These are phyloP conservation scores for Hydractinia echinata DNA, from an alignment of 30 jellyfish, hydroid and myxozoan species.

Conservation along the genomic window DNA sequence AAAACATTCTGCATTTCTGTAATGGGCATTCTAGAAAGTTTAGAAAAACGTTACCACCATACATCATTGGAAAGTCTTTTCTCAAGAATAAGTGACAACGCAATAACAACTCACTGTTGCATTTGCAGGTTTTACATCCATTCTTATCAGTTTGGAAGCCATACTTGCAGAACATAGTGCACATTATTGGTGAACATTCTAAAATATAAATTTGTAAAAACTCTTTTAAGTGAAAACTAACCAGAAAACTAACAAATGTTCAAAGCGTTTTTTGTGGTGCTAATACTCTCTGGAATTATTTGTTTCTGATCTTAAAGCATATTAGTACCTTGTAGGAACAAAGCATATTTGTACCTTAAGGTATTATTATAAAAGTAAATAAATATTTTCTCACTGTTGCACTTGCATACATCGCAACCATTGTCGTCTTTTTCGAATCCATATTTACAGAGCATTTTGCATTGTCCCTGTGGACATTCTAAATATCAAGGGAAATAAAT, in stretches of 20 bases:
- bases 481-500: background rate
- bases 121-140: background rate
- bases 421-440: slow-evolving; percentile 33
- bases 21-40: background rate
- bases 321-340: background rate
- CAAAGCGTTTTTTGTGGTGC: too few relatives aligned
- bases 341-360: background rate
- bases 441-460: slow-evolving; percentile 28
- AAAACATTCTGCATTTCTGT: slow-evolving; percentile 16
- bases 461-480: slow-evolving; percentile 27
- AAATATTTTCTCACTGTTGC: slow-evolving; percentile 7
- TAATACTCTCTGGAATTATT: background rate
- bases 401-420: slow-evolving; percentile 33
- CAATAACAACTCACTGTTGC: background rate
- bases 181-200: slow-evolving; percentile 6
- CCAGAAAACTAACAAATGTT: too few relatives aligned
- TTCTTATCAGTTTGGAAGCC: slow-evolving; percentile 4
- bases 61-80: background rate
- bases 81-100: background rate
- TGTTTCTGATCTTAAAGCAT: background rate
- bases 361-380: background rate
- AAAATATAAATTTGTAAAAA: background rate
- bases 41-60: too few relatives aligned
- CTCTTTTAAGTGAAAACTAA: too few relatives aligned
- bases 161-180: slow-evolving; percentile 6